Conservation (phyloP, 1,140 invertebrate species). For the Hydropsyche tenuis region DNA sequence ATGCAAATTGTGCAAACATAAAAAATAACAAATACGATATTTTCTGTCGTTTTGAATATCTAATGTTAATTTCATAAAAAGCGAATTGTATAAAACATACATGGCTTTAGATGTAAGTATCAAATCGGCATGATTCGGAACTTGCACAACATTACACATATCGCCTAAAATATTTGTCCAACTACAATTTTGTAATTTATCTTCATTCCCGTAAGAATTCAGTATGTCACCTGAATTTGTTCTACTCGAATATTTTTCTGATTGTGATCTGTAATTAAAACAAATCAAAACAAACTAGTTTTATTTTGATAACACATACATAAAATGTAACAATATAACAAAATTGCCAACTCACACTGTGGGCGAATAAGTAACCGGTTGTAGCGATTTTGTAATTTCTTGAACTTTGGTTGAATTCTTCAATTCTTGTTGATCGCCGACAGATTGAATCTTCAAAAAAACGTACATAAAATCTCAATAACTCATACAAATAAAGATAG, state of each 20-base stretch:
- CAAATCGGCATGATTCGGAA: slow-evolving; percentile 37
- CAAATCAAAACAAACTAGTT: no score
- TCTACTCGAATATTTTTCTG: slow-evolving; percentile 63
- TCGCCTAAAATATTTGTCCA: slow-evolving; percentile 40
- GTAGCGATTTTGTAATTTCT: not conserved
- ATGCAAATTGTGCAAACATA: no score
- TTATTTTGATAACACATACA: no score
- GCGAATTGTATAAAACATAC: slow-evolving; percentile 54
- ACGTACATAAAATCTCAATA: not conserved
- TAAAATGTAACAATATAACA: no score
- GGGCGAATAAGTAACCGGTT: slow-evolving; percentile 43
- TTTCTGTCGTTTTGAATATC: no score
- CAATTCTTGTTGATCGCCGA: not conserved
- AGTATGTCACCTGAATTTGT: slow-evolving; percentile 65
- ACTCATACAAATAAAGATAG: no score
- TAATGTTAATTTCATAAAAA: no score
- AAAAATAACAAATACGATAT: no score
- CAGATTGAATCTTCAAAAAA: not conserved
- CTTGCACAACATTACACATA: slow-evolving; percentile 35
- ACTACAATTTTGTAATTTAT: slow-evolving; percentile 49
- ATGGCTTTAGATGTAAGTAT: slow-evolving; percentile 57
- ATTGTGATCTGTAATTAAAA: slow-evolving; percentile 56
- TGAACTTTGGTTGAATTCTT: not conserved
- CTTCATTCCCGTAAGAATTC: slow-evolving; percentile 59
- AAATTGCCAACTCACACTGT: slow-evolving; percentile 38